Conservation (phyloP, 2,113 vertebrate species). For the Aspidoscelis tigris region DNA sequence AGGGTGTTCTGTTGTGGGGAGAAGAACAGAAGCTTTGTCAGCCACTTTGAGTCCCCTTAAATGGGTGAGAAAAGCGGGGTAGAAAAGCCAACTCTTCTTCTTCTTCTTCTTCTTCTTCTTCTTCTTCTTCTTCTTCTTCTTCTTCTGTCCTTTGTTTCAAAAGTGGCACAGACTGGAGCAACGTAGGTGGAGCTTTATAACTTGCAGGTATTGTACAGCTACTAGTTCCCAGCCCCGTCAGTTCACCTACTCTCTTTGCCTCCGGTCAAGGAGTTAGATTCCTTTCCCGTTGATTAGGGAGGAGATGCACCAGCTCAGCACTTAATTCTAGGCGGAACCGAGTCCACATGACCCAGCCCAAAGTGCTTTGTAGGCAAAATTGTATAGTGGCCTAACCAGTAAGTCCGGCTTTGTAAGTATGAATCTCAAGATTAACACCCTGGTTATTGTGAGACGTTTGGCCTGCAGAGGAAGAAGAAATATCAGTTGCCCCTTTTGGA, state of each 20-base stretch:
- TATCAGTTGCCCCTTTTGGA: not conserved
- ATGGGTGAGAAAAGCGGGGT: too few relatives aligned
- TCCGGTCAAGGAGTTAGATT: not conserved
- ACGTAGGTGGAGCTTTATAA: not conserved
- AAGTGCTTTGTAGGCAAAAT: slow-evolving; percentile 22
- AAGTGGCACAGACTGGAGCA: not conserved
- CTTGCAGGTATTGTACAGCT: not conserved
- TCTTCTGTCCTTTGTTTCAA: not conserved
- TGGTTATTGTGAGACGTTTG: not conserved
- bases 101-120: not conserved
- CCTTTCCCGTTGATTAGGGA: not conserved
- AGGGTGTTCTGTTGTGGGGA: too few relatives aligned
- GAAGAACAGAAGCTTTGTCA: too few relatives aligned
- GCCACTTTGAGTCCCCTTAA: too few relatives aligned
- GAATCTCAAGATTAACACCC: not conserved
- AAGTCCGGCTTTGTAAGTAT: not conserved
- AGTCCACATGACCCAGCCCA: not conserved
- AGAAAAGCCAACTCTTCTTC: too few relatives aligned
- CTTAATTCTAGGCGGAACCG: not conserved
- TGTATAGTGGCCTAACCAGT: not conserved
- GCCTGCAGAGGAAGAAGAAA: not conserved
- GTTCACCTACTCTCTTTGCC: not conserved
- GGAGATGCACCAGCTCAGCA: not conserved
- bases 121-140: too few relatives aligned
- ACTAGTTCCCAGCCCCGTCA: not conserved